Evolutionary conservation across 2,113 vertebrate species (phyloP).

Genomic region (Daboia siamensis): DNA sequence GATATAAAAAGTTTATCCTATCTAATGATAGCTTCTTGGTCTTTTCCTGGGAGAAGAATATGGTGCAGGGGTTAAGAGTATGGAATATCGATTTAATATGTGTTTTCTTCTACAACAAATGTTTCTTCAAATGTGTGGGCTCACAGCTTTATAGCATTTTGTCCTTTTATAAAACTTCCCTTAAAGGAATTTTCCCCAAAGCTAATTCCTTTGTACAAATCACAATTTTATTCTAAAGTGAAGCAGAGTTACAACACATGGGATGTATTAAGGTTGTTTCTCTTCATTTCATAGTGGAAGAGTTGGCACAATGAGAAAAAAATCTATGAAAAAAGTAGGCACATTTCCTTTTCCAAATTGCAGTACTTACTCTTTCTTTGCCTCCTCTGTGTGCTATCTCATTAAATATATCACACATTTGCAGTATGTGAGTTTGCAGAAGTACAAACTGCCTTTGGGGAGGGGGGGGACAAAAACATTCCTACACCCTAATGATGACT

Average conservation of each 20-base stretch:
- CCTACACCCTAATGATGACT: neutral
- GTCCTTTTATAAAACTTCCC: constrained; percentile 25
- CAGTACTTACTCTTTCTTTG: accelerated
- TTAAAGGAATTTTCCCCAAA: neutral
- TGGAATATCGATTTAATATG: constrained; percentile 34
- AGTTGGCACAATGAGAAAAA: constrained; percentile 11
- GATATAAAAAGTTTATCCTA: neutral
- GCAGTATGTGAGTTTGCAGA: neutral
- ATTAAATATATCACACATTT: neutral
- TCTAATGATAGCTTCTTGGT: neutral
- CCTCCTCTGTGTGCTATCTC: neutral
- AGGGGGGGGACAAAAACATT: neutral
- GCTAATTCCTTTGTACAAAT: constrained; percentile 48
- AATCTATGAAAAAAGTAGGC: neutral
- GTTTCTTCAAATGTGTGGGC: constrained; percentile 50
- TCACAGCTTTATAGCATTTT: constrained; percentile 20
- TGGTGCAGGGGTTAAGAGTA: constrained; percentile 28
- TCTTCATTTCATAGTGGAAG: constrained; percentile 34
- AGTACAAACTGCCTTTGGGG: neutral
- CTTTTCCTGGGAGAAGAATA: constrained; percentile 14
- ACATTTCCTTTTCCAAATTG: constrained; percentile 2
- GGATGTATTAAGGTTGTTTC: constrained; percentile 30
- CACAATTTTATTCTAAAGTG: constrained; percentile 46
- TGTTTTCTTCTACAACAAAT: constrained; percentile 38
- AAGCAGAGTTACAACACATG: constrained; percentile 32